Base-by-base conservation (phyloP, 2,888 invertebrate species). In the Mesochorus sp. region DNA sequence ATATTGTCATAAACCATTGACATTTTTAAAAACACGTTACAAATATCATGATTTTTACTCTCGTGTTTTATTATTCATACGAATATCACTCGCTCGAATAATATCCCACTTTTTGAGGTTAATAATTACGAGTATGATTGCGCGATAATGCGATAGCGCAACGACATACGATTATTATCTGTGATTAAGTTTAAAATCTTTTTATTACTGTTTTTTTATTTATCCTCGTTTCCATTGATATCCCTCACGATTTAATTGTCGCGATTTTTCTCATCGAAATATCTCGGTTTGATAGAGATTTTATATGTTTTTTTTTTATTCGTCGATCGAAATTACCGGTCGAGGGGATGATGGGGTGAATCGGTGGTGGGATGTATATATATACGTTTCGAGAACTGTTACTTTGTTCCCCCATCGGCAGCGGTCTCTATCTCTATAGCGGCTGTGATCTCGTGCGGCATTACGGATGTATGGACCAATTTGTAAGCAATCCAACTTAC, bases 401-500 rank as follows among this genome's bases (percentile, higher is more conserved):
- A 66, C 74, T 37, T 62, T 51, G 28, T 37, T 19, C 59, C 44
- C 55, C 66, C 47, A 44, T 39, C 42, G 5, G 14, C 42, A 12
- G 12, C 44, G 34, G 82, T 84, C 78, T 81, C 57, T 19, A 72
- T 73, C 80, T 84, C 80, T 84, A 85, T 80, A 83, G 83, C 76
- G 87, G 89, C 88, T 87, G 88, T 76, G 87, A 90, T 89, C 88
- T n/a, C n/a, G n/a, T n/a, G 88, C 81, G 83, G 81, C 87, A 91
- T 91, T 91, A 91, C 85, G 82, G 86, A 91, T 91, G 91, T 91
- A 91, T 91, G 84, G 91, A 81, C 89, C 91, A 91, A 91, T 91
- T 90, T 91, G 89, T 91, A 91, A 90, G 91, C 91, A 91, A 91
- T 91, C 88, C 89, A 89, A 90, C 88, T 90, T 88, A 88, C 84